Base-by-base conservation (phyloP, 2,888 invertebrate genomes). In the Phyllotreta cruciferae region DNA sequence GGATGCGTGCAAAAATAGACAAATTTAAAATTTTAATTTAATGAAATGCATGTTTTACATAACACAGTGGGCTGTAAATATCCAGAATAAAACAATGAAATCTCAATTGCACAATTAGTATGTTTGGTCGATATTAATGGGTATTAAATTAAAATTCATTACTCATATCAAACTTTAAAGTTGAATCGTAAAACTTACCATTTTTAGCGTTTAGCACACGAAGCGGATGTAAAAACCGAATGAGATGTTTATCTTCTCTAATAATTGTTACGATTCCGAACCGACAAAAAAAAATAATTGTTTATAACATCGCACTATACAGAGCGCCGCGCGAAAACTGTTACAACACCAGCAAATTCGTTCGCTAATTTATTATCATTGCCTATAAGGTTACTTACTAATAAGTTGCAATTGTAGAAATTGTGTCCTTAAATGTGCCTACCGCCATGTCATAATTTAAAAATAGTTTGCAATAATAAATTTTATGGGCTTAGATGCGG, bases 401-500 rank as follows among this genome's bases (percentile, higher is more conserved):
- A 56, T 60, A 62, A 67, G 52, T 56, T 55, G 62, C 65, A 62
- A 60, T 67, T 66, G 62, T 60, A 35, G 49, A 49, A 49, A 49
- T 24, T 49, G 49, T 35, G 35, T 62, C 62, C 55, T 62, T 54
- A 54, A 60, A 61, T 50, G 63, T 62, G 53, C 54, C 55, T 24
- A 24, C 24, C 2, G 2, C 42, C 62, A 54, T 66, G 68, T 68
- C 68, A 68, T 60, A 45, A 62, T 66, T 68, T 68, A 68, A 66
- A 68, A 68, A 68, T 68, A 68, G 66, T 66, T 55, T 62, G 66
- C 58, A 66, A 68, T 55, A 57, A 56, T 52, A 62, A 38, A 24
- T 58, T 60, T 52, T 60, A 62, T 60, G 62, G 66, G 42, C 42
- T 11, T 52, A 49, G 57, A 49, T 45, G 49, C 49, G 36, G 41